These are phyloP conservation scores for Alitta virens DNA, from an alignment of 2,888 invertebrate genomes.

Conservation along the genomic window DNA sequence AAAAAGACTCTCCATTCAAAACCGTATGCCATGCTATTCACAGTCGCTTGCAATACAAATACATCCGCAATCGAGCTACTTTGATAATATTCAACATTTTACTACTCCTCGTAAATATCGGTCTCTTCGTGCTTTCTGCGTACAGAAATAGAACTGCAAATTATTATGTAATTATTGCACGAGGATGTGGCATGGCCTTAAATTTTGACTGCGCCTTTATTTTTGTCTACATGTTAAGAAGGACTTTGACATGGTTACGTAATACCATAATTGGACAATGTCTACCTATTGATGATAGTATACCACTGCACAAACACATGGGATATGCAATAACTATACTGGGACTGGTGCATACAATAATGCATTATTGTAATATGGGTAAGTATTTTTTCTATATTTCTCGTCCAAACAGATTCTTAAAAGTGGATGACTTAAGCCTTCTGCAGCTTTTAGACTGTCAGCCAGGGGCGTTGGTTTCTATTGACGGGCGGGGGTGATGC, in stretches of 20 bases:
- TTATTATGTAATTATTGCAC: constrained; percentile 75
- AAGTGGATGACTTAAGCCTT: too few relatives aligned
- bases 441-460: too few relatives aligned
- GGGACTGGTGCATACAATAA: constrained; percentile 76
- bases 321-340: constrained; percentile 75
- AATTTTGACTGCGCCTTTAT: constrained; percentile 91
- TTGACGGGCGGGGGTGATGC: too few relatives aligned
- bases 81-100: constrained; percentile 65
- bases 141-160: constrained; percentile 59
- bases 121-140: constrained; percentile 64
- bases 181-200: constrained; percentile 81
- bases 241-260: constrained; percentile 80
- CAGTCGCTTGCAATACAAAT: not conserved
- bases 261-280: constrained; percentile 72
- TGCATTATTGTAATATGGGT: constrained; percentile 87
- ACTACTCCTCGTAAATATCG: constrained; percentile 73
- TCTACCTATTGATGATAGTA: constrained; percentile 86
- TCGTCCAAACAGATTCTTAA: too few relatives aligned
- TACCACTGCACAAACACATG: constrained; percentile 87
- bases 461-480: too few relatives aligned
- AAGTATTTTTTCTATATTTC: constrained; percentile 41
- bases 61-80: not conserved
- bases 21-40: too few relatives aligned
- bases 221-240: constrained; percentile 82
- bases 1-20: too few relatives aligned